These are phyloP conservation scores for Drosophila sturtevanti DNA, from an alignment of 1,140 invertebrate genomes.

Conservation along the genomic window DNA sequence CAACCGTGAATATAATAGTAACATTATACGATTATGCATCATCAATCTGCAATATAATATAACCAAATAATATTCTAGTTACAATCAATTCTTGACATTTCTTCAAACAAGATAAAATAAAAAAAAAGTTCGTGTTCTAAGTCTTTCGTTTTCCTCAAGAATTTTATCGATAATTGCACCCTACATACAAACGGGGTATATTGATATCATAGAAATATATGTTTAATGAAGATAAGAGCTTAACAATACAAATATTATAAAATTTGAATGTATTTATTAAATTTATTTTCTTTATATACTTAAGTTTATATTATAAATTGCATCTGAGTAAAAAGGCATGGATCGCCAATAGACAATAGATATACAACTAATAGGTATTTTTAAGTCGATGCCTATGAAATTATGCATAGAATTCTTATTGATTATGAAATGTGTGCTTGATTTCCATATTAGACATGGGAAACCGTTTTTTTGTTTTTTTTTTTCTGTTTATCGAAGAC, in stretches of 20 bases:
- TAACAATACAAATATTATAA: no score
- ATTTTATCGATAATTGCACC: not conserved
- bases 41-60: conserved; percentile 44
- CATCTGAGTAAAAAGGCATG: no score
- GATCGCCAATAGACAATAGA: no score
- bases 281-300: no score
- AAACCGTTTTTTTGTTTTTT: not conserved
- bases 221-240: no score
- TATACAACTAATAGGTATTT: not conserved
- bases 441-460: conserved; percentile 22
- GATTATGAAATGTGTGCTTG: not conserved
- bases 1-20: conserved; percentile 28
- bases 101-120: not conserved
- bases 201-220: not conserved
- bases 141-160: conserved; percentile 49
- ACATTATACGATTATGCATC: conserved; percentile 38
- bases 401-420: not conserved
- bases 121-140: conserved; percentile 57
- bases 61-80: not conserved
- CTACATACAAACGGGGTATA: not conserved
- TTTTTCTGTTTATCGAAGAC: conserved; percentile 14
- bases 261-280: no score
- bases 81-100: not conserved
- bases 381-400: not conserved
- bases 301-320: no score